Evolutionary conservation across 2,888 invertebrate species (phyloP).

Genomic region (Xylota sylvarum): DNA sequence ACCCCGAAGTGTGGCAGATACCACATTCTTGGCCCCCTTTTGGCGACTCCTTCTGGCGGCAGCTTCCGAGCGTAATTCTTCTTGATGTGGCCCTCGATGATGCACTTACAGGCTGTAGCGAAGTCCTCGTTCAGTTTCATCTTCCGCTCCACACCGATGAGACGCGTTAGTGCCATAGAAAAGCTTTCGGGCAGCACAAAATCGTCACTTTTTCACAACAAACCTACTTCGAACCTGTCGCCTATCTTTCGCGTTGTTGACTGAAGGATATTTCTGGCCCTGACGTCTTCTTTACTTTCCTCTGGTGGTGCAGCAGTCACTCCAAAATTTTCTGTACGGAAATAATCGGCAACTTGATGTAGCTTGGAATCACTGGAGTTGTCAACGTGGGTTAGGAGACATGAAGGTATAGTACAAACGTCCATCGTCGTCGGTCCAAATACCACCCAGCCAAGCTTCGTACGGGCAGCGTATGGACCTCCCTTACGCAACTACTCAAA

Average conservation of each 20-base stretch:
- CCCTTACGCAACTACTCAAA: neutral
- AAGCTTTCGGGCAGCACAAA: too few species aligned
- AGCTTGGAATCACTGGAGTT: neutral
- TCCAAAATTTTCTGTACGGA: slow-evolving; percentile 24
- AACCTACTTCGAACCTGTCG: neutral
- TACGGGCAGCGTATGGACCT: slow-evolving; percentile 2
- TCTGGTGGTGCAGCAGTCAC: slow-evolving; percentile 5
- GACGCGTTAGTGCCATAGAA: slow-evolving; percentile 1
- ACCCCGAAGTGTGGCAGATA: slow-evolving; percentile 78
- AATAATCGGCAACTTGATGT: slow-evolving; percentile 27
- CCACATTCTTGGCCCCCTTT: slow-evolving; percentile 68
- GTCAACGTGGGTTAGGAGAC: slow-evolving; percentile 5
- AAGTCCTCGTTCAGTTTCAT: neutral
- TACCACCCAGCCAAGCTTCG: slow-evolving; percentile 56
- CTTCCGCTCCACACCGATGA: slow-evolving; percentile 2
- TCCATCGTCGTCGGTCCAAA: slow-evolving; percentile 15
- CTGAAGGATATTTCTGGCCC: slow-evolving; percentile 15
- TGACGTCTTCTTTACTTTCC: slow-evolving; percentile 15
- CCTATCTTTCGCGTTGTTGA: slow-evolving; percentile 21
- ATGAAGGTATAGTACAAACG: slow-evolving; percentile 7
- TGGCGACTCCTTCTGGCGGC: slow-evolving; percentile 42
- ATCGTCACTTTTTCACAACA: neutral
- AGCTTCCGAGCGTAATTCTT: slow-evolving; percentile 46
- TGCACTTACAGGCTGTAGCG: neutral
- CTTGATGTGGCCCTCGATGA: neutral